Conservation (phyloP, 1,140 invertebrate species). For the Episyrphus balteatus region DNA sequence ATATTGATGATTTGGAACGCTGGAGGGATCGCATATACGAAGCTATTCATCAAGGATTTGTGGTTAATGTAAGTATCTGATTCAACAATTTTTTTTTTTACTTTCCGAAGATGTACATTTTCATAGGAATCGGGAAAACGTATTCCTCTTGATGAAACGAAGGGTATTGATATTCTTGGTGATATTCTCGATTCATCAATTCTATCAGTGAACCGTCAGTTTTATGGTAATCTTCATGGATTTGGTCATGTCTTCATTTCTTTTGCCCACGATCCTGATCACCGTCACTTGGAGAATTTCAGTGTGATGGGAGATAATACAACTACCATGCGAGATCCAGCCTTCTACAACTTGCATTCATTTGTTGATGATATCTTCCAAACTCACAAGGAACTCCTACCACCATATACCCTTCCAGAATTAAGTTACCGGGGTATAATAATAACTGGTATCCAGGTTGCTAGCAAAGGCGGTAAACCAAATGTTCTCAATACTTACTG, state of each 20-base stretch:
- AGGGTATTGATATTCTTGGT: conserved; percentile 68
- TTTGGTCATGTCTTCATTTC: conserved; percentile 55
- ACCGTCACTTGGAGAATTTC: conserved; percentile 54
- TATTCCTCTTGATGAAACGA: conserved; percentile 48
- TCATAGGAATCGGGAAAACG: conserved; percentile 39
- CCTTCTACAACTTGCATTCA: conserved; percentile 77
- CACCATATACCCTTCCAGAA: conserved; percentile 45
- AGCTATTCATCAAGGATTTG: conserved; percentile 57
- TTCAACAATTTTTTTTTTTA: background rate
- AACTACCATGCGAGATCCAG: conserved; percentile 69
- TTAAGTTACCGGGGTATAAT: conserved; percentile 52
- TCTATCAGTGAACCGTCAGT: conserved; percentile 52
- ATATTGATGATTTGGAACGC: conserved; percentile 56
- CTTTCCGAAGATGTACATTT: background rate
- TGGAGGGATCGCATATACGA: conserved; percentile 65
- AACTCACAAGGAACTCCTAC: conserved; percentile 58
- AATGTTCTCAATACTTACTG: conserved; percentile 57
- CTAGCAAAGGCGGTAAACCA: conserved; percentile 36
- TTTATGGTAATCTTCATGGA: conserved; percentile 64
- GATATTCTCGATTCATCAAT: conserved; percentile 67
- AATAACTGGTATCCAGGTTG: conserved; percentile 42
- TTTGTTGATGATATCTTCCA: conserved; percentile 70
- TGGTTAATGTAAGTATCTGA: conserved; percentile 40
- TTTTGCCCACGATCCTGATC: conserved; percentile 60
- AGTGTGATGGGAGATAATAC: conserved; percentile 59